Conservation (phyloP, 1,140 invertebrate species). For the Apis mellifera region DNA sequence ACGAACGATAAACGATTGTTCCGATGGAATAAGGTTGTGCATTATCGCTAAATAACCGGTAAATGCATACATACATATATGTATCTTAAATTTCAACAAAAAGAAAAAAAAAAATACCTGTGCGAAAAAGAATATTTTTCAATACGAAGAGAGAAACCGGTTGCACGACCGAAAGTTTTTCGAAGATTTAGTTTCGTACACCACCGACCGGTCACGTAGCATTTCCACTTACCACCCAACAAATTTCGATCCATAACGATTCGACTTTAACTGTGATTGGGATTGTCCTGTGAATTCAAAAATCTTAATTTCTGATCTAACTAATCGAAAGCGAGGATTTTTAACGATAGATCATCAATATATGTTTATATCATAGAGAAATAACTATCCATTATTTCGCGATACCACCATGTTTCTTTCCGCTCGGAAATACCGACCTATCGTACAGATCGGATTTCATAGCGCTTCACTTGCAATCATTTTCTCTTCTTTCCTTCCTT, state of each 20-base stretch:
- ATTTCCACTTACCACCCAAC: not conserved
- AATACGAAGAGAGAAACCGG: too few species aligned
- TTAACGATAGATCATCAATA: not conserved
- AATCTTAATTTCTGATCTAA: not conserved
- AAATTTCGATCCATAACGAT: not conserved
- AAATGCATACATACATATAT: too few species aligned
- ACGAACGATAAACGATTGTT: too few species aligned
- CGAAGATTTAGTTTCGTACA: not conserved
- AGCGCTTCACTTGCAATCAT: not conserved
- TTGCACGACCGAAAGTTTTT: too few species aligned
- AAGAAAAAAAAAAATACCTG: too few species aligned
- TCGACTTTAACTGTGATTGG: conserved; percentile 1
- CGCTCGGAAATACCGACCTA: conserved; percentile 12
- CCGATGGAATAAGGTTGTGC: too few species aligned
- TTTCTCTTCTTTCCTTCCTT: conserved; percentile 16
- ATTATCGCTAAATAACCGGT: too few species aligned
- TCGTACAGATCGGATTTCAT: conserved; percentile 23
- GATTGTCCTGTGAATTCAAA: not conserved
- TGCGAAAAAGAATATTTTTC: too few species aligned
- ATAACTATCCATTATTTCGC: conserved; percentile 7
- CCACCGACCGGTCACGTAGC: not conserved
- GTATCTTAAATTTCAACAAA: too few species aligned
- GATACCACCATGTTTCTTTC: conserved; percentile 1
- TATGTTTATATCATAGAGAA: not conserved
- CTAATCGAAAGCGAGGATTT: too few species aligned